Evolutionary conservation across 2,113 vertebrate genomes (phyloP), one percentile per base, ranked within the genome.

Genomic region (Ochotona princeps): DNA sequence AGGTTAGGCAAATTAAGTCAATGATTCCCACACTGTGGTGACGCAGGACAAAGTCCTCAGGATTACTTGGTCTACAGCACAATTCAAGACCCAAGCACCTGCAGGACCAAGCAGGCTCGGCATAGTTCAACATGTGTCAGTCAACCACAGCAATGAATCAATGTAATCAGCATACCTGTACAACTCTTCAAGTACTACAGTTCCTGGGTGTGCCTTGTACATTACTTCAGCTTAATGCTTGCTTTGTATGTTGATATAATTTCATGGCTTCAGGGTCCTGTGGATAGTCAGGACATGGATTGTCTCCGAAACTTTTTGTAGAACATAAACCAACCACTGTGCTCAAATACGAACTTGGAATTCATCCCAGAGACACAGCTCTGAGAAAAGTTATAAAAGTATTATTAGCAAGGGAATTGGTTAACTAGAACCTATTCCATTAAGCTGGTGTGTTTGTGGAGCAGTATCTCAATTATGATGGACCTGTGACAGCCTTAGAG

Each of bases 21-120:
- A 32, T 21, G 15, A 60, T 10, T 25, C 32, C 25, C 28, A 2
- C 1, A 5, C 61, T 2, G 0, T 2, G 28, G 32, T 4, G 25
- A 79, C 4, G 0, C 9, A 26, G 13, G 32, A 11, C 21, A 44
- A 75, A 70, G 15, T 38, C 47, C 8, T 15, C 13, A 47, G 26
- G 14, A 44, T 20, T 54, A 9, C 35, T 47, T 83, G 8, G 28
- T 6, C 54, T 32, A 11, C 13, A 7, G 25, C 10, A 10, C 30
- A 28, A 14, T 30, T 38, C 23, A 85, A 54, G 7, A 44, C 20
- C 47, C 11, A 26, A 47, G 21, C 7, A 35, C 54, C 35, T 44
- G 12, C 25, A 65, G 5, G 60, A 10, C 32, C 21, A 54, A 21
- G 7, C 21, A 44, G 3, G 3, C 8, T 23, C 67, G 65, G 35